A percentile compares a stretch with the other conserved stretches of the same genome.
phyloP scores from a whole-genome alignment of 2,113 vertebrate genomes.

The Cinclus cinclus region DNA sequence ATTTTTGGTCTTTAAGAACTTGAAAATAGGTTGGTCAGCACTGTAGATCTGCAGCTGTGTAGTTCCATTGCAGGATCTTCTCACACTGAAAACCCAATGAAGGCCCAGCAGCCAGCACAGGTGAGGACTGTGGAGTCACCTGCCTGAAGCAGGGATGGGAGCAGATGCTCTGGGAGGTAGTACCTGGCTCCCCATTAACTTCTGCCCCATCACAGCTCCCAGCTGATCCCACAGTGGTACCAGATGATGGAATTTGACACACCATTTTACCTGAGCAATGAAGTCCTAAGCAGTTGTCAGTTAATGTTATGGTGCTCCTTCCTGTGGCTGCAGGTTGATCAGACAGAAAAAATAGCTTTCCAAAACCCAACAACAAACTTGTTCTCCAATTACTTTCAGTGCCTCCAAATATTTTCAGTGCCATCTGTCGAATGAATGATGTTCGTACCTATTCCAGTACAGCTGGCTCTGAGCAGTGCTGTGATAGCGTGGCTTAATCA shows the following conservation, averaged over 20 bases:
- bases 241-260: not conserved
- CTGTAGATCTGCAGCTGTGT: not conserved
- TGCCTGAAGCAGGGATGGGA: not conserved
- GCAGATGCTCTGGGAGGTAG: not conserved
- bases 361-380: not conserved
- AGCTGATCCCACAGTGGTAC: fast-evolving
- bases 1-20: not conserved
- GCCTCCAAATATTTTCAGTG: not conserved
- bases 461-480: not conserved
- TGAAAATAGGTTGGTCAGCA: not conserved
- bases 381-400: not conserved
- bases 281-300: not conserved
- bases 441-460: not conserved
- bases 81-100: fast-evolving
- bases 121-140: not conserved
- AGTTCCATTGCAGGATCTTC: not conserved
- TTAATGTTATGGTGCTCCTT: not conserved
- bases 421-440: not conserved
- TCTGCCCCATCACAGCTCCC: not conserved
- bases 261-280: not conserved
- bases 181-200: not conserved
- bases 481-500: not conserved
- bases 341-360: not conserved
- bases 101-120: not conserved
- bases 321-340: not conserved